Evolutionary conservation across 2,888 invertebrate species (phyloP).

Genomic region (Pseudanteris insignis): DNA sequence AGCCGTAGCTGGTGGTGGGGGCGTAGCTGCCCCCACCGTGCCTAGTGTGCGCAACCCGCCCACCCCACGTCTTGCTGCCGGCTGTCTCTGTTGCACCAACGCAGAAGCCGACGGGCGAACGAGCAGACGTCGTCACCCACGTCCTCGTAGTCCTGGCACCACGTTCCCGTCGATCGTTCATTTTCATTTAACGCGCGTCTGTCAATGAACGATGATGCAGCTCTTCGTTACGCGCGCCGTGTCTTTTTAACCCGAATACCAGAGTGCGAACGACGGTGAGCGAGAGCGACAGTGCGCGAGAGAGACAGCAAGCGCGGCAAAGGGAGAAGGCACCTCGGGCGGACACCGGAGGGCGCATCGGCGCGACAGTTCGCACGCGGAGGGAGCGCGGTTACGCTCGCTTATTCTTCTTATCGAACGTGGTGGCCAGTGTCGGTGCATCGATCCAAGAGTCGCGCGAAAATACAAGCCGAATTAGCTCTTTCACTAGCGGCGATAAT

Average conservation of each 20-base stretch:
- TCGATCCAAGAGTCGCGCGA: conserved; percentile 36
- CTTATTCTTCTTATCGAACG: conserved; percentile 29
- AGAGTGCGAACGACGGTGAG: not conserved
- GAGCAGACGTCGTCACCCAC: conserved; percentile 10
- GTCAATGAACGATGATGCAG: conserved; percentile 34
- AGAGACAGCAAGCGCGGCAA: too few species aligned
- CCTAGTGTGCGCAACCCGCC: conserved; percentile 17
- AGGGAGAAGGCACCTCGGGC: conserved; percentile 6
- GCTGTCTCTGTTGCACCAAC: conserved; percentile 20
- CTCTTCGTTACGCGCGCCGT: conserved; percentile 13
- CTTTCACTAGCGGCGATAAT: conserved; percentile 23
- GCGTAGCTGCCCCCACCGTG: conserved; percentile 27
- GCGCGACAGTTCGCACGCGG: conserved; percentile 16
- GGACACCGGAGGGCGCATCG: conserved; percentile 10
- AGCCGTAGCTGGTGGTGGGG: conserved; percentile 16
- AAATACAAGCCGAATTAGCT: conserved; percentile 32
- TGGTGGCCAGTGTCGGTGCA: conserved; percentile 29
- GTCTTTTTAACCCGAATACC: not conserved
- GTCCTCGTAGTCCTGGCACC: conserved; percentile 3
- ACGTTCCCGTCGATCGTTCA: conserved; percentile 16
- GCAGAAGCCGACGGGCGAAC: conserved; percentile 27
- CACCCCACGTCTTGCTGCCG: conserved; percentile 15
- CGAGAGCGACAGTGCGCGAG: not conserved
- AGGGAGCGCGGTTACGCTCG: conserved; percentile 19
- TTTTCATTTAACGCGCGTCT: conserved; percentile 38